Base-by-base conservation (phyloP, 2,113 vertebrate genomes). In the Murina feae region DNA sequence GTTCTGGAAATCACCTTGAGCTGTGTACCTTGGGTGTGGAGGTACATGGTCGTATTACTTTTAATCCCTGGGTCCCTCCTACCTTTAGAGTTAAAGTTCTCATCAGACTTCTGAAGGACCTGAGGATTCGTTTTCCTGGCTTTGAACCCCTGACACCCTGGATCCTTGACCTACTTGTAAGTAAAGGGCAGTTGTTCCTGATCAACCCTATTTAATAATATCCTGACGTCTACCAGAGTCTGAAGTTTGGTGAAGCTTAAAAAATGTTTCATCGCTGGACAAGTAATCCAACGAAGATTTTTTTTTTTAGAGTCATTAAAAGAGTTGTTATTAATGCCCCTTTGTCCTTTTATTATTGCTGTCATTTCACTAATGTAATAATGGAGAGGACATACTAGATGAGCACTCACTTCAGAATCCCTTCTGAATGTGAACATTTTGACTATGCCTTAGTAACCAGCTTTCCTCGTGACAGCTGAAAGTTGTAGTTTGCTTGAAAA, bases 141-240 rank as follows among this genome's bases (percentile, higher is more conserved):
- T 99, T 99, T 1, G 99, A 99, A 83, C 99, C 99, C 17, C 99
- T 99, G 47, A 99, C 99, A 0, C 99, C 99, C 0, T 99, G 99
- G 99, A 99, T 99, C 85, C 98, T 99, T 65, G 99, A 99, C n/a
- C 97, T 99, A 83, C 98, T 99, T 96, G 99, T 99, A 97, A 88
- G 98, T 47, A 0, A 68, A 13, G 39, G 35, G 21, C 23, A 39
- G 0, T 6, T 93, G 4, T 37, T 7, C 35, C 4, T 4, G 2
- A 9, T 2, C 3, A 23, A 69, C 42, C 23, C 6, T 79, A 2
- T 91, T n/a, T 76, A 71, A 82, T 1, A 72, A 25, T 20, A 32
- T 12, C 84, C 28, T 66, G 80, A 93, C 65, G 51, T 11, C 68
- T 49, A 25, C 17, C 28, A 69, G 74, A 71, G 47, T 80, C 69